These are phyloP conservation scores for Lasioglossum malachurum DNA, from an alignment of 2,888 invertebrate species.

Conservation along the genomic window DNA sequence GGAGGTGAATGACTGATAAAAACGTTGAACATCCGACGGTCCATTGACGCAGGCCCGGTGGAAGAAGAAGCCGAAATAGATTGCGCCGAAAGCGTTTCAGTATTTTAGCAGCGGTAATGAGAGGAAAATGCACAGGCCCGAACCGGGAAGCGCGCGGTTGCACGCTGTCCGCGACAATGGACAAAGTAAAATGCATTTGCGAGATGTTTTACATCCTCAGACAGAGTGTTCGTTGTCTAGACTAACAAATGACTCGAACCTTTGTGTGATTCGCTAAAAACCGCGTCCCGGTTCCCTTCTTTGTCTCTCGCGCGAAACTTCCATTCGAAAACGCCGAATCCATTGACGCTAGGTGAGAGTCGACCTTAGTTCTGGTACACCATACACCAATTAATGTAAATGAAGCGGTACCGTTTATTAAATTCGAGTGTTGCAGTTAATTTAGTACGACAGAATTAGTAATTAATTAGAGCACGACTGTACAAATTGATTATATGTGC, in stretches of 20 bases:
- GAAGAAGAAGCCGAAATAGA: conserved; percentile 68
- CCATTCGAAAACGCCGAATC: conserved; percentile 12
- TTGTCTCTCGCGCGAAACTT: background rate
- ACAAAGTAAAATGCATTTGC: conserved; percentile 60
- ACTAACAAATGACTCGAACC: conserved; percentile 56
- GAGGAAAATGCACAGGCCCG: conserved; percentile 61
- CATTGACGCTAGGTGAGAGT: background rate
- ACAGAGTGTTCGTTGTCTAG: conserved; percentile 59
- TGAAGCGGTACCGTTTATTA: background rate
- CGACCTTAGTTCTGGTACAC: background rate
- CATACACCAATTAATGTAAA: background rate
- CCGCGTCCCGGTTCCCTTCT: background rate
- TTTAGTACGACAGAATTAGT: background rate
- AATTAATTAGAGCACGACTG: background rate
- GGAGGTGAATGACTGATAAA: background rate
- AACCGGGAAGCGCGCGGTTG: conserved; percentile 40
- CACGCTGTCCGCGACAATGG: conserved; percentile 47
- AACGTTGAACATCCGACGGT: conserved; percentile 34
- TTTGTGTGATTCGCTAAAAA: conserved; percentile 51
- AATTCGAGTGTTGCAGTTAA: background rate
- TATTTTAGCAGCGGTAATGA: conserved; percentile 52
- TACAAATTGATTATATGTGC: background rate
- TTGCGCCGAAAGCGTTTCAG: conserved; percentile 63
- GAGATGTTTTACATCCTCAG: conserved; percentile 58
- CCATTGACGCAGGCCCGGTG: conserved; percentile 44